Evolutionary conservation across 2,113 vertebrate genomes (phyloP), one percentile per base, ranked within the genome.

Genomic region (Ahaetulla prasina): DNA sequence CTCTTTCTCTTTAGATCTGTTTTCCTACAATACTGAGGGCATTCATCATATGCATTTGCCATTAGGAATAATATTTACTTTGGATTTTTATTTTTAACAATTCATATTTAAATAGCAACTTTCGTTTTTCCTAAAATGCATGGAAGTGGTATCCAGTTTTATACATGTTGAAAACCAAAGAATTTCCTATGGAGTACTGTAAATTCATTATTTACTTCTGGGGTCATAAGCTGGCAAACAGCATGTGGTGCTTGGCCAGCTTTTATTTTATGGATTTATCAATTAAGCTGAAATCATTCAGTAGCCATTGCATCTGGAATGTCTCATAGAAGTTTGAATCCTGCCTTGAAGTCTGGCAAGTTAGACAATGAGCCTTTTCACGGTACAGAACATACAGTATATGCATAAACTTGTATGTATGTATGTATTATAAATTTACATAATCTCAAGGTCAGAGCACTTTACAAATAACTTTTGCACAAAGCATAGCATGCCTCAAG

Each of bases 391-490:
- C 94, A 94, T 57, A 53, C 91, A n/a, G n/a, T n/a, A n/a, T n/a
- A 95, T 0, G 47, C 95, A 92, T 88, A 93, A 95, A 95, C 90
- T 1, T 57, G 54, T 25, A 22, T 54, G 54, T 55, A 55, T 23
- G 54, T 55, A 55, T 55, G 54, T 55, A 25, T 57, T 63, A 68
- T 68, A 68, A 95, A 90, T 85, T 94, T 94, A 92, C 84, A 92
- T 92, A 95, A 95, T 95, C 88, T 11, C 89, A 91, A 93, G 25
- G 85, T 93, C 90, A 92, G 95, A 96, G 94, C 91, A 95, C 80
- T 94, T 90, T 96, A 92, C 94, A 96, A 96, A 92, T 88, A 95
- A 94, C 86, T 96, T 91, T 80, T 3, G 86, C 90, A 94, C 80
- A 89, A 91, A 91, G 89, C 22, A 91, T 63, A 95, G 89, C 55